Conservation (phyloP, 2,797 vertebrate species). For the Xyrichtys novacula region DNA sequence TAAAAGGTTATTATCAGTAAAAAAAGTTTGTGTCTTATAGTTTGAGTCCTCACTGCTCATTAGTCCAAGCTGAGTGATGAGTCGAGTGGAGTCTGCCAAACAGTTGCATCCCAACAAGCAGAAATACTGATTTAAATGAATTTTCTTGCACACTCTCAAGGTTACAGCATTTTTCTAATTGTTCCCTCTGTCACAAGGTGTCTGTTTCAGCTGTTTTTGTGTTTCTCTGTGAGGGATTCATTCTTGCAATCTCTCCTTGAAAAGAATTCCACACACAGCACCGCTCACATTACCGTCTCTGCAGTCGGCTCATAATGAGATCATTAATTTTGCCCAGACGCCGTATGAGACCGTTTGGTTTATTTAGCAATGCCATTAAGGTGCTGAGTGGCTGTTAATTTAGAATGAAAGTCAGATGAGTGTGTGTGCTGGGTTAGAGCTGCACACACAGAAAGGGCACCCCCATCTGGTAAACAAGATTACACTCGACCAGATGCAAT, state of each 20-base stretch:
- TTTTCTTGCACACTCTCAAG: background rate
- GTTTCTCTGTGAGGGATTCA: conserved; percentile 6
- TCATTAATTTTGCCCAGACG: conserved; percentile 49
- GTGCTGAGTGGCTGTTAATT: conserved; percentile 52
- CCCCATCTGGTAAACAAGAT: conserved; percentile 50
- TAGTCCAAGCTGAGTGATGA: too few species aligned
- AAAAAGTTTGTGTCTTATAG: too few species aligned
- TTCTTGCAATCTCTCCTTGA: conserved; percentile 3
- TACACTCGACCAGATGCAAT: conserved; percentile 29
- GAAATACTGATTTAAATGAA: background rate
- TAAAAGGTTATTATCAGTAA: too few species aligned
- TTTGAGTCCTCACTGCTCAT: too few species aligned
- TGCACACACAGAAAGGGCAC: conserved; percentile 28
- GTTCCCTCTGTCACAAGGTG: background rate
- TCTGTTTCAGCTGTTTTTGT: background rate
- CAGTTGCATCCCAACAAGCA: too few species aligned
- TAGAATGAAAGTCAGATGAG: conserved; percentile 34
- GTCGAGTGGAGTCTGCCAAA: too few species aligned
- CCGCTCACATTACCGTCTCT: conserved; percentile 13
- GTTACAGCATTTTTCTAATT: background rate
- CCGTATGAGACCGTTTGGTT: conserved; percentile 50
- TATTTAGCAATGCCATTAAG: conserved; percentile 57
- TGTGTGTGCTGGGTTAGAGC: conserved; percentile 22
- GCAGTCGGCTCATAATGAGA: conserved; percentile 52
- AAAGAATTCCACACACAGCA: background rate